Percentiles rank a stretch among this genome's conserved stretches.
Conservation (phyloP, 2,797 vertebrate species). For the Acrocephalus scirpaceus region DNA sequence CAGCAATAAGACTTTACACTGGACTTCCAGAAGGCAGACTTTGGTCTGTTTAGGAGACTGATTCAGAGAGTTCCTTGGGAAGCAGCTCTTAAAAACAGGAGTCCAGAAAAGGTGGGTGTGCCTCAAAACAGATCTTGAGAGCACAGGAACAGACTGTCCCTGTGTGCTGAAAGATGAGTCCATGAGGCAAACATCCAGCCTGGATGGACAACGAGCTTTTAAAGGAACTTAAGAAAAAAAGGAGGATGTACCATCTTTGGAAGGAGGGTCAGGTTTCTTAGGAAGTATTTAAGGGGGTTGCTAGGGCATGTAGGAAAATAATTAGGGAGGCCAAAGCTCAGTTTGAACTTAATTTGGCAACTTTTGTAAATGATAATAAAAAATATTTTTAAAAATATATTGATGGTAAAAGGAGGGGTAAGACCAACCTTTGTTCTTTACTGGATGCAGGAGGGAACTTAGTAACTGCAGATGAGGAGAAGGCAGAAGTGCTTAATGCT, state of each 20-base stretch:
- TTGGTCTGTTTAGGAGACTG: background rate
- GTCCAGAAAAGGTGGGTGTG: background rate
- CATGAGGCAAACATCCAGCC: background rate
- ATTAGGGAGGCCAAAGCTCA: background rate
- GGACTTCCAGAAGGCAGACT: background rate
- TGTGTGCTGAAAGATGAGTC: background rate
- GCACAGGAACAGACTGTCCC: background rate
- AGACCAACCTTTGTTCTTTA: background rate
- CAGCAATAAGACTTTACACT: background rate
- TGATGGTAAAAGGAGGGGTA: background rate
- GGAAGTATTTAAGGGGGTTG: background rate
- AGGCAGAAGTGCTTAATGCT: background rate
- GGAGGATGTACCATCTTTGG: background rate
- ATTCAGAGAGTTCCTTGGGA: background rate
- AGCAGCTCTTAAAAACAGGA: background rate
- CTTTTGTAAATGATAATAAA: background rate
- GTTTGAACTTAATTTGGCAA: background rate
- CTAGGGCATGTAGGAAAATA: background rate
- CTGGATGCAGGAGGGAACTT: background rate
- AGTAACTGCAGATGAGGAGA: background rate
- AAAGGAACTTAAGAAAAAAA: background rate
- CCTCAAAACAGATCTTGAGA: background rate
- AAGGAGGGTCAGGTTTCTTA: background rate
- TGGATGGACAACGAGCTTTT: background rate
- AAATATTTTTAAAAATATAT: background rate